Base-by-base conservation (phyloP, 2,797 vertebrate species). In the Avahi laniger region DNA sequence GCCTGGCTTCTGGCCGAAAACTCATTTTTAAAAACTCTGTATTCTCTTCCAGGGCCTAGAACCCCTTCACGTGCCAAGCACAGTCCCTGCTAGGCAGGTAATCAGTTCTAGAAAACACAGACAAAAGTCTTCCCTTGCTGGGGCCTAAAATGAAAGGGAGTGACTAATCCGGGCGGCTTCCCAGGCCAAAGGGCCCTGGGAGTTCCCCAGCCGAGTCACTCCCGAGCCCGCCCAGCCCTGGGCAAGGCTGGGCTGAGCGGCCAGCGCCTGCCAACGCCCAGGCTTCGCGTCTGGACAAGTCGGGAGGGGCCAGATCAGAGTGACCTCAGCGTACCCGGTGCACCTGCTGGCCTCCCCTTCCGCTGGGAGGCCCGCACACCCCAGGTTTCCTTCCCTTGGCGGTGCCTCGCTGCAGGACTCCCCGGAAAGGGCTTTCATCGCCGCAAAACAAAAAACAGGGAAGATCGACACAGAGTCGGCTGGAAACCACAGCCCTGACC, bases 101-200 rank as follows among this genome's bases (percentile, higher is more conserved):
- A 57, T 76, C 72, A 1, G 5, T 69, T 92, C 76, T 5, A 35
- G 78, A 88, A 88, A 81, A 54, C 59, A 88, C 33, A 91, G 38
- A 70, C n/a, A 24, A 35, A 57, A 63, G 12, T 15, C 52, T 65
- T 80, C 61, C 73, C 54, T 43, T 0, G 70, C 80, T 38, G 8
- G 4, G 54, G 48, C 67, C 59, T 46, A n/a, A 61, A 57, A 30
- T 7, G 38, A 89, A 95, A 92, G 59, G 75, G 26, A 94, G 52
- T 52, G n/a, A 59, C 14, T 28, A 78, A 70, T 28, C 1, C 69
- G 50, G 82, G 79, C 20, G 0, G 46, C 38, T 65, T 69, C 89
- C 88, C 38, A 75, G 93, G 90, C 13, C 95, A 87, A 87, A 96
- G 93, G 96, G 54, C 85, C 26, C 50, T 82, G 48, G 65, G 78